Conservation (phyloP, 2,888 invertebrate genomes). For the Graphium colonna region DNA sequence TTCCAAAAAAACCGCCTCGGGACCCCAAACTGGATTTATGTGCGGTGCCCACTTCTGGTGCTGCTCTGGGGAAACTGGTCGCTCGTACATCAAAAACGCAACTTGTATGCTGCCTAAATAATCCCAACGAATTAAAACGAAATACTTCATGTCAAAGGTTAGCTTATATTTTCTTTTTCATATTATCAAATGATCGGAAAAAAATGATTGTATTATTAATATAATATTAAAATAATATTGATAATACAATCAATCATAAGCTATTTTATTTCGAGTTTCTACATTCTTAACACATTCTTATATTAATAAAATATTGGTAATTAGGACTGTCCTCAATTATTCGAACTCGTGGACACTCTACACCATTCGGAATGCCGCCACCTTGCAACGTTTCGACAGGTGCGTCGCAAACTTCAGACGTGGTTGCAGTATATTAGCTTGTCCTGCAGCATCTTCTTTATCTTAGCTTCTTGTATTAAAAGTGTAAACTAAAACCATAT, state of each 20-base stretch:
- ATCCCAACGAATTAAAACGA: not conserved
- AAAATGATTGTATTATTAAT: not conserved
- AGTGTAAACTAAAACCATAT: too few species aligned
- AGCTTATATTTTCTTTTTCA: too few species aligned
- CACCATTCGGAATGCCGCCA: conserved; percentile 28
- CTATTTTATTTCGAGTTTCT: not conserved
- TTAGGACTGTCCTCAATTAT: not conserved
- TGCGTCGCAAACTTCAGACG: conserved; percentile 21
- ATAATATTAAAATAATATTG: not conserved
- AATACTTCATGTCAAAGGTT: too few species aligned
- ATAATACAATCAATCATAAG: not conserved
- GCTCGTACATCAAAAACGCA: not conserved
- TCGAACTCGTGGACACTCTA: not conserved
- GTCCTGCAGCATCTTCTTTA: not conserved
- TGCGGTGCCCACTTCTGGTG: not conserved
- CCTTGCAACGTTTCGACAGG: conserved; percentile 28
- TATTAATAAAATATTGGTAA: not conserved
- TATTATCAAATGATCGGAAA: not conserved
- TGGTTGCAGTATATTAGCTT: not conserved
- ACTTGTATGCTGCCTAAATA: not conserved
- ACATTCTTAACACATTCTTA: not conserved
- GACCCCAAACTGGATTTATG: conserved; percentile 45
- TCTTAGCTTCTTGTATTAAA: not conserved
- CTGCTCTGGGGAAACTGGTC: not conserved
- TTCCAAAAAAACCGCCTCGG: conserved; percentile 33